These are phyloP conservation scores for Aplysia californica DNA, from an alignment of 1,140 invertebrate species.

Conservation along the genomic window DNA sequence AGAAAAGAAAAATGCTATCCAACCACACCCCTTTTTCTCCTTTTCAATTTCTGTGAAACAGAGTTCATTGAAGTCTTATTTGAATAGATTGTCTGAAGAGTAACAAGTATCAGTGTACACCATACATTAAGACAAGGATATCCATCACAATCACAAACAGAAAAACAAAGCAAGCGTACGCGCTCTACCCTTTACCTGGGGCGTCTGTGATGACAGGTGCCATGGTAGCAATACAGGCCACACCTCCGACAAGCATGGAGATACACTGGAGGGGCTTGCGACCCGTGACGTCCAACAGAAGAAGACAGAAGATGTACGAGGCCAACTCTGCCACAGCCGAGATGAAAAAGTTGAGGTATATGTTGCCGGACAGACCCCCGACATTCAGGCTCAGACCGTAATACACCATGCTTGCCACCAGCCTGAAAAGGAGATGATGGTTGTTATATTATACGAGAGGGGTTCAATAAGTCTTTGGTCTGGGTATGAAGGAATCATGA, in stretches of 20 bases:
- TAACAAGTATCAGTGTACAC: too few species aligned
- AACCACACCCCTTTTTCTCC: too few species aligned
- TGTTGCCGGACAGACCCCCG: conserved; percentile 49
- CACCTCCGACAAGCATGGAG: conserved; percentile 49
- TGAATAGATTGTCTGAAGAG: too few species aligned
- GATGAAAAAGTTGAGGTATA: conserved; percentile 61
- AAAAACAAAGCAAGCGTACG: too few species aligned
- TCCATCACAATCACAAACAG: too few species aligned
- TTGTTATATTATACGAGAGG: background rate
- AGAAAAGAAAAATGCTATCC: too few species aligned
- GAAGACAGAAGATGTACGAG: conserved; percentile 63
- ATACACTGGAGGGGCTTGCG: conserved; percentile 46
- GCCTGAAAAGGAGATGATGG: conserved; percentile 34
- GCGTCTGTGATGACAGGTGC: conserved; percentile 46
- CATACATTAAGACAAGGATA: too few species aligned
- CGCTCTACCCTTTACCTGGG: conserved; percentile 44
- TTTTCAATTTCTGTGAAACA: too few species aligned
- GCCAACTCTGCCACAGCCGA: conserved; percentile 81
- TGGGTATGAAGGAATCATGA: too few species aligned
- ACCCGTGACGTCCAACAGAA: conserved; percentile 49
- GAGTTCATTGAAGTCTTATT: too few species aligned
- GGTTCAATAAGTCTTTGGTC: too few species aligned
- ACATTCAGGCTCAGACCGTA: conserved; percentile 71
- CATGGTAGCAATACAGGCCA: conserved; percentile 51
- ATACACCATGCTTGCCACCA: conserved; percentile 51